Percentiles rank a stretch among this genome's conserved stretches.
phyloP scores from a whole-genome alignment of 2,888 invertebrate genomes.

The Diaprepes abbreviatus region DNA sequence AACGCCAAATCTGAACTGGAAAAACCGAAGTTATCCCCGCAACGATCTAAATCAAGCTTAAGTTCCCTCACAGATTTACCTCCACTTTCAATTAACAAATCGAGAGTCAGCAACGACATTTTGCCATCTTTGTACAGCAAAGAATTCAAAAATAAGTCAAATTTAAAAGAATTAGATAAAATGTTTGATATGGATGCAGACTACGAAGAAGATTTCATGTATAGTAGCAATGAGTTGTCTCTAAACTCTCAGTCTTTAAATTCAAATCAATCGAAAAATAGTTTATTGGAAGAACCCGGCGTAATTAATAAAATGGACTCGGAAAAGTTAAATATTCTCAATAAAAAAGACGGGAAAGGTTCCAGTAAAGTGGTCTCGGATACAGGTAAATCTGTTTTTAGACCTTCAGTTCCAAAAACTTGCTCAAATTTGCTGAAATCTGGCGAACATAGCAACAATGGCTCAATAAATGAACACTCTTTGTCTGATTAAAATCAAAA shows the following conservation, averaged over 20 bases:
- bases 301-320: conserved; percentile 18
- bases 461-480: conserved; percentile 23
- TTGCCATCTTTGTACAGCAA: conserved; percentile 64
- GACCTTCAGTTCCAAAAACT: conserved; percentile 24
- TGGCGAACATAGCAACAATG: conserved; percentile 11
- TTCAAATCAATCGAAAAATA: conserved; percentile 38
- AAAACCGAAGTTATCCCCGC: conserved; percentile 57
- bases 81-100: conserved; percentile 61
- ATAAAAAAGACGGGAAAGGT: conserved; percentile 36
- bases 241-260: conserved; percentile 45
- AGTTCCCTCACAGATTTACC: conserved; percentile 62
- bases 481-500: conserved; percentile 14
- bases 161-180: conserved; percentile 60
- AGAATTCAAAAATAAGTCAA: conserved; percentile 63
- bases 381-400: conserved; percentile 28
- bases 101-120: conserved; percentile 58
- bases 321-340: conserved; percentile 13
- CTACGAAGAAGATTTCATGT: conserved; percentile 66
- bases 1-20: conserved; percentile 45
- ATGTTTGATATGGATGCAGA: conserved; percentile 62
- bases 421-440: conserved; percentile 25
- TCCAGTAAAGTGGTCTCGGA: conserved; percentile 19
- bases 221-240: conserved; percentile 53
- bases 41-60: conserved; percentile 59
- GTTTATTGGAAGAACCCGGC: neutral